Evolutionary conservation across 2,888 invertebrate genomes (phyloP), one percentile per base, ranked within the genome.

Genomic region (Anaspis maculata): DNA sequence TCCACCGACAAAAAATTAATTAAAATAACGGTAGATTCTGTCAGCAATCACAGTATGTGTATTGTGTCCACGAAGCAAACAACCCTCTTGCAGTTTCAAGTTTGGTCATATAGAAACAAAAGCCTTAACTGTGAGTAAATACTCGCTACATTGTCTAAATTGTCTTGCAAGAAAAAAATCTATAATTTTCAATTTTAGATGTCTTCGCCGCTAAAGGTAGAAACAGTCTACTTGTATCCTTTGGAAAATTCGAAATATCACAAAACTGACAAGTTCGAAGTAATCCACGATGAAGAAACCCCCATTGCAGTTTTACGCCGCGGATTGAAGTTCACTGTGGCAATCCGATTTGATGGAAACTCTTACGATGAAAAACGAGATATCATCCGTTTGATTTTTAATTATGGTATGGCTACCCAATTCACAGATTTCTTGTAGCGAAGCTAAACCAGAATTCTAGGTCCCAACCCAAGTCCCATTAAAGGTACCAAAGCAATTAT

Each of bases 261-360:
- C 56, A 76, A 75, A 49, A 84, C 86, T 1, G 66, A 73, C 38
- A 76, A 76, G 49, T 87, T 70, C 53, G 83, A 84, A 54, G 61
- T 77, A 37, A 73, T 81, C 1, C 76, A 80, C 42, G 68, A 74
- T n/a, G 76, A 77, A 16, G 72, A 74, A 3, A 41, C 44, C 16
- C 73, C 77, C 1, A 72, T 71, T 0, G 71, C 82, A 0, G 73
- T 88, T 13, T 68, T 87, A 2, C 70, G 87, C 3, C 71, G 87
- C 14, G 87, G 85, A 0, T 77, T 81, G 51, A 71, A 75, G 1
- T 86, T 88, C 65, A 76, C 73, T 38, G 66, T 84, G 3, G 77
- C 77, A 1, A 57, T 85, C 12, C 65, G 76, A 25, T 83, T 85
- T 57, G 47, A 54, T 53, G 64, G 72, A 46, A 66, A 82, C 15